A percentile compares a stretch with the other conserved stretches of the same genome.
Conservation (phyloP, 2,113 vertebrate genomes). For the Hippocampus mohnikei region DNA sequence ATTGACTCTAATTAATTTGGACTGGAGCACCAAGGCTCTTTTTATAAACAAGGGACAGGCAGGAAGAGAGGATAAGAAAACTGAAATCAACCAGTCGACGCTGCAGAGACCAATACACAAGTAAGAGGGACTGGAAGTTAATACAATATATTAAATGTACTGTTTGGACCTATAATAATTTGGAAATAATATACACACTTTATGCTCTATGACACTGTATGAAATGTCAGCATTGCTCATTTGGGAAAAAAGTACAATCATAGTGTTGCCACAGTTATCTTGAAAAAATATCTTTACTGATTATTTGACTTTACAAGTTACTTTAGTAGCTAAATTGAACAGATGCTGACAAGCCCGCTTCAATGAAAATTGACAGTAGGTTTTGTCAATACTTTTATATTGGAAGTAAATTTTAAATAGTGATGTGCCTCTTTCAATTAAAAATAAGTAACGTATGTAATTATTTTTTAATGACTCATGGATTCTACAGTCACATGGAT, state of each 20-base stretch:
- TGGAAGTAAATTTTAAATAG: no score
- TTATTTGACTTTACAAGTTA: no score
- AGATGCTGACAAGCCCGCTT: no score
- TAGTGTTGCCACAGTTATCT: background rate
- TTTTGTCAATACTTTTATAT: no score
- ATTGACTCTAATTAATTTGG: slow-evolving; percentile 19
- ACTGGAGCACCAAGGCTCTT: background rate
- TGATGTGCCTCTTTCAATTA: no score
- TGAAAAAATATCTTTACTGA: no score
- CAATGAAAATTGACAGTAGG: no score
- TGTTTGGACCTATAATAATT: background rate
- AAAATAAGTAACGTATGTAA: no score
- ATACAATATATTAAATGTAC: background rate
- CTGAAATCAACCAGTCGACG: background rate
- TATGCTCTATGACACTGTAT: background rate
- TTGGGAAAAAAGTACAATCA: background rate
- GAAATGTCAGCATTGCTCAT: background rate
- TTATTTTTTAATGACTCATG: no score
- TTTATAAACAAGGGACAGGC: background rate
- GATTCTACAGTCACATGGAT: no score
- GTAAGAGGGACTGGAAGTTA: background rate
- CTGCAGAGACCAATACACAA: background rate
- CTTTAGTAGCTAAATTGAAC: no score
- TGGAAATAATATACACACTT: background rate
- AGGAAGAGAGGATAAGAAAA: background rate